Conservation (phyloP, 2,113 vertebrate species). For the Oreotrochilus melanogaster region DNA sequence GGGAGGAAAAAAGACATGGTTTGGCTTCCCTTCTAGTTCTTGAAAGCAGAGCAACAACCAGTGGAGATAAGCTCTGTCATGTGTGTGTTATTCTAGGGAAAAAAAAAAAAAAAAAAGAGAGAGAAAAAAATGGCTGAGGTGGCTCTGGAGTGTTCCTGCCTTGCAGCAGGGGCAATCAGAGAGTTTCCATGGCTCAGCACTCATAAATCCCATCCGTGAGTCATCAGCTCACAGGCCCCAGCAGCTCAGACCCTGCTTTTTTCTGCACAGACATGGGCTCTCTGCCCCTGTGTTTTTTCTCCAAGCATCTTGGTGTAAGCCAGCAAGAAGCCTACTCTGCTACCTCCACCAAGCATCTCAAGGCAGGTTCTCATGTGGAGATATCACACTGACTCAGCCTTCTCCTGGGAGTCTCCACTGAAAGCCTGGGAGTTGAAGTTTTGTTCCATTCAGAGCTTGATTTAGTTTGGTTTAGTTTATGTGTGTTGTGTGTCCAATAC, state of each 20-base stretch:
- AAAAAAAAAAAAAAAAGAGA: neutral
- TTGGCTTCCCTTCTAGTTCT: neutral
- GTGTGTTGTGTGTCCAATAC: neutral
- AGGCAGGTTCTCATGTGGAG: neutral
- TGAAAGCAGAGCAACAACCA: neutral
- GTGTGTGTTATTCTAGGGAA: neutral
- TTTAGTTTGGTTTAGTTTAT: neutral
- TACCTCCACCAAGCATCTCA: neutral
- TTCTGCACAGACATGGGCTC: neutral
- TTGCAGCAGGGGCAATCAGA: neutral
- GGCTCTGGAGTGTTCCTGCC: neutral
- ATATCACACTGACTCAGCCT: rapidly evolving
- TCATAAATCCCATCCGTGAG: neutral
- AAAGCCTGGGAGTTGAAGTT: neutral
- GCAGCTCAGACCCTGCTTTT: conserved; percentile 33
- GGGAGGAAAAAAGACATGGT: neutral
- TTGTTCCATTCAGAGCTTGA: neutral
- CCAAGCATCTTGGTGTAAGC: neutral
- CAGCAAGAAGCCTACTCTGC: neutral
- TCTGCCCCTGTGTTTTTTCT: neutral
- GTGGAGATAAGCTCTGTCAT: neutral
- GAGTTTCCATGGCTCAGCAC: conserved; percentile 1
- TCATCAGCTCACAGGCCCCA: conserved; percentile 4
- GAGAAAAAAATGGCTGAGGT: neutral
- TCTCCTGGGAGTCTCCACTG: neutral